phyloP scores from a whole-genome alignment of 2,888 invertebrate genomes.

The Caenorhabditis macrosperma region DNA sequence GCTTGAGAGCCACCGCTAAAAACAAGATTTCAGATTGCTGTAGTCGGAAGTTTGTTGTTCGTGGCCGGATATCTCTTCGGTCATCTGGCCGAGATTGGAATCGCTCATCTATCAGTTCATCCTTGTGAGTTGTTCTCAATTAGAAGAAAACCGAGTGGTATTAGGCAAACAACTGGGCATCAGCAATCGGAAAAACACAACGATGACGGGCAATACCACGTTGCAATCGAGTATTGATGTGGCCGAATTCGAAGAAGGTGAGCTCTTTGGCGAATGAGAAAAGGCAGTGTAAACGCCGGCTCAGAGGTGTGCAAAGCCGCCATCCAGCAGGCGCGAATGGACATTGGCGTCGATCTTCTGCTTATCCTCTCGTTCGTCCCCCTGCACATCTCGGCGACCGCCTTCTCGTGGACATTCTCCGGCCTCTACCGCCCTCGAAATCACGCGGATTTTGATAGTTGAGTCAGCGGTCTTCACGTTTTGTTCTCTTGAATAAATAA shows the following conservation, averaged over 20 bases:
- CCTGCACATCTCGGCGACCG: constrained; percentile 30
- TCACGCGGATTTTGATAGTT: background rate
- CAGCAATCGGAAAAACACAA: no score
- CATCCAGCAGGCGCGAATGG: background rate
- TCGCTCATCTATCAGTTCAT: background rate
- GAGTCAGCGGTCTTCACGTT: background rate
- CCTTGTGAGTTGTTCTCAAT: no score
- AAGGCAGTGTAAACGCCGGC: no score
- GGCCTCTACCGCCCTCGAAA: constrained; percentile 15
- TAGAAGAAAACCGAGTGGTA: no score
- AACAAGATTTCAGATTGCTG: constrained; percentile 30
- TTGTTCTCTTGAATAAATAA: background rate
- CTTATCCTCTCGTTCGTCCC: constrained; percentile 28
- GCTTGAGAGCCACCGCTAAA: background rate
- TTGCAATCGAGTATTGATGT: no score
- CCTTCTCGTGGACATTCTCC: constrained; percentile 40
- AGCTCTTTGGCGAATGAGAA: background rate
- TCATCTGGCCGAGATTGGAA: constrained; percentile 23
- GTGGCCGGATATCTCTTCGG: constrained; percentile 26
- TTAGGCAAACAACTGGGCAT: no score
- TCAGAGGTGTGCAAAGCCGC: constrained; percentile 30
- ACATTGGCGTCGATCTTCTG: constrained; percentile 26
- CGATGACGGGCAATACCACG: no score
- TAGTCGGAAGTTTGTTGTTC: constrained; percentile 28
- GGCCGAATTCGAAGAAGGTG: no score